Evolutionary conservation across 2,888 invertebrate species (phyloP).

Genomic region (Catotricha subobsoleta): DNA sequence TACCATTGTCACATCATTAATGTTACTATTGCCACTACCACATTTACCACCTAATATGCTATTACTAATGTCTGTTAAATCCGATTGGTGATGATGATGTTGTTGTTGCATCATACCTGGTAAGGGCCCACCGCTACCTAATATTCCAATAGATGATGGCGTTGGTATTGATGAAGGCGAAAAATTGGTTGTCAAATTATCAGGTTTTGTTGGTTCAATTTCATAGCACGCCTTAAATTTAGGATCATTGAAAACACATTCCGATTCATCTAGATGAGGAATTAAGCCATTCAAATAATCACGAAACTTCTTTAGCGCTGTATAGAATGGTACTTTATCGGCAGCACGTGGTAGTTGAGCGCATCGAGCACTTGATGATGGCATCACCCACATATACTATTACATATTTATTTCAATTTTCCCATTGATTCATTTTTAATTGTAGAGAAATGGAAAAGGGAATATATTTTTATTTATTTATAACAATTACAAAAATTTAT

Average conservation of each 20-base stretch:
- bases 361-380: constrained; percentile 91
- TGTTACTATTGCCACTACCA: constrained; percentile 6
- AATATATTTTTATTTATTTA: background rate
- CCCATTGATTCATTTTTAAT: background rate
- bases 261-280: constrained; percentile 67
- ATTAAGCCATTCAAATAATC: constrained; percentile 82
- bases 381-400: constrained; percentile 98
- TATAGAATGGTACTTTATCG: constrained; percentile 96
- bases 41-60: constrained; percentile 20
- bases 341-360: constrained; percentile 93
- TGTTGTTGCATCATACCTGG: background rate
- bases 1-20: background rate
- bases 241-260: constrained; percentile 67
- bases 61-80: constrained; percentile 32
- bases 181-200: background rate
- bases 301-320: constrained; percentile 84
- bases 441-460: background rate
- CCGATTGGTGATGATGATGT: constrained; percentile 12
- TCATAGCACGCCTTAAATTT: constrained; percentile 45
- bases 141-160: background rate
- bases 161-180: background rate
- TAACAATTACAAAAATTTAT: background rate
- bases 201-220: constrained; percentile 1
- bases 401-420: constrained; percentile 17
- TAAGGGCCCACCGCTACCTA: background rate